phyloP scores from a whole-genome alignment of 35 echinoderm and acorn worm genomes.

The Diadema setosum region DNA sequence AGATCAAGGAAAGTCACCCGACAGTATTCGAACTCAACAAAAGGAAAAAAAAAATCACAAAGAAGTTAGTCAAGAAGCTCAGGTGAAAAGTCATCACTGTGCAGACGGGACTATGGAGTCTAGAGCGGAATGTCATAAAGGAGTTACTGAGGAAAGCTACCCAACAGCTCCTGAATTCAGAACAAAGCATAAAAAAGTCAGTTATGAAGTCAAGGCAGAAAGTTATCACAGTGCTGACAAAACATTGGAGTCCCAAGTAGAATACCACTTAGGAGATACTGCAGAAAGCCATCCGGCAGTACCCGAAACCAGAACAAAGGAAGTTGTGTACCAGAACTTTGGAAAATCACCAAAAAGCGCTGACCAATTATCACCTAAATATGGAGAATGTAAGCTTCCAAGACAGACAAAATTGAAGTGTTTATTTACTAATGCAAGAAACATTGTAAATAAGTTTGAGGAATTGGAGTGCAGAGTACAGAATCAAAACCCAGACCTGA shows the following conservation, averaged over 20 bases:
- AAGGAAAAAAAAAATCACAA: too few species aligned
- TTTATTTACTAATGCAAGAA: constrained; percentile 9
- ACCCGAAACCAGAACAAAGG: too few species aligned
- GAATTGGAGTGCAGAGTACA: not conserved
- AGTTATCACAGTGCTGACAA: too few species aligned
- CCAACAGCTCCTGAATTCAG: not conserved
- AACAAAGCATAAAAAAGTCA: not conserved
- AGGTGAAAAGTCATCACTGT: not conserved
- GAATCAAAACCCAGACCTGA: constrained; percentile 15
- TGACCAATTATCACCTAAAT: not conserved
- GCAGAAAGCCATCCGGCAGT: too few species aligned
- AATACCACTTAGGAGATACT: too few species aligned
- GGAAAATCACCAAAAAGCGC: not conserved
- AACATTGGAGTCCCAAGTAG: too few species aligned
- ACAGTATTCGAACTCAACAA: too few species aligned
- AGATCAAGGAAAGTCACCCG: too few species aligned
- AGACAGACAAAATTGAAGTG: not conserved
- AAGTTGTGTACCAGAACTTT: too few species aligned
- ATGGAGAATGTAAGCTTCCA: not conserved
- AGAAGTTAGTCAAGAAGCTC: not conserved
- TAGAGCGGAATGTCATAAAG: not conserved
- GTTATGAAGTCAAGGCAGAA: not conserved
- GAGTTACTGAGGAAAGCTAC: not conserved
- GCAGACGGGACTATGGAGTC: not conserved
- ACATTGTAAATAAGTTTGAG: constrained; percentile 6